Evolutionary conservation across 64 coral and sea anemone species (phyloP).

Genomic region (Cladopsammia gracilis): DNA sequence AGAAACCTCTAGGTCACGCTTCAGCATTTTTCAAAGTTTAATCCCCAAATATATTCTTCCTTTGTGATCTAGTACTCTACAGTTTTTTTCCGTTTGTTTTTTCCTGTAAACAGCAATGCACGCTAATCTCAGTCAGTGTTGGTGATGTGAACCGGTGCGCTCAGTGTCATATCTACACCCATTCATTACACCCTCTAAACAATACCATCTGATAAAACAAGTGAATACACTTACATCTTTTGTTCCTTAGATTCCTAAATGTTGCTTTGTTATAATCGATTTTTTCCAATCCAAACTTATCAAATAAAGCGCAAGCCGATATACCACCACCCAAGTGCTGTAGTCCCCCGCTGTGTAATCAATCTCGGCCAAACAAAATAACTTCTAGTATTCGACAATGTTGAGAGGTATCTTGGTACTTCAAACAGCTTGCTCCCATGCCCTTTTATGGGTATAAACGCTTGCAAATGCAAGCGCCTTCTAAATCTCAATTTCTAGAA

Average conservation of each 20-base stretch:
- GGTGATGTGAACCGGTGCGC: no score
- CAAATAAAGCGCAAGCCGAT: neutral
- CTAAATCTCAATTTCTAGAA: neutral
- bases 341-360: neutral
- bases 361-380: neutral
- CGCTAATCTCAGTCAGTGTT: neutral
- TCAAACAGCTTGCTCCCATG: neutral
- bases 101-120: neutral
- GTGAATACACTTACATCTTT: neutral
- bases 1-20: neutral
- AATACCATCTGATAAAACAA: neutral
- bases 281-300: neutral
- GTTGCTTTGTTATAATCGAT: constrained; percentile 42
- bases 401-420: neutral
- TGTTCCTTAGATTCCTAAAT: neutral
- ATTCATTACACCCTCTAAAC: neutral
- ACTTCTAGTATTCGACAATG: neutral
- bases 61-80: neutral
- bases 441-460: neutral
- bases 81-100: neutral
- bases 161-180: neutral
- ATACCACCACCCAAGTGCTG: neutral
- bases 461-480: neutral
- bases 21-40: neutral
- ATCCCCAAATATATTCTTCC: neutral